These are phyloP conservation scores for Oscheius sp. DNA, from an alignment of 2,888 invertebrate species.

Conservation along the genomic window DNA sequence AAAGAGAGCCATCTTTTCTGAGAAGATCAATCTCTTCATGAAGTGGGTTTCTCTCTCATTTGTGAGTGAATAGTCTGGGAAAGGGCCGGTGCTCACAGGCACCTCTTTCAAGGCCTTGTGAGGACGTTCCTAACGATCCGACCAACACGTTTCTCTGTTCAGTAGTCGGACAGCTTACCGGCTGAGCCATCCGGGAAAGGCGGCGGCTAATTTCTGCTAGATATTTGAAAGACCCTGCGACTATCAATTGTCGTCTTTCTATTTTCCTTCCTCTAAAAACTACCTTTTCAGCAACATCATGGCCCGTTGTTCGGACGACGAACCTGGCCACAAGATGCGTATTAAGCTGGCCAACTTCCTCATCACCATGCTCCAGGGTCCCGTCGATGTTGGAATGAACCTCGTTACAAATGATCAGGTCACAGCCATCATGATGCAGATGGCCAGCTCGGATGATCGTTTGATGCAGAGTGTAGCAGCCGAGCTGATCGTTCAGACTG, in stretches of 20 bases:
- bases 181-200: too few species aligned
- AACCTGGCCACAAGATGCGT: slow-evolving; percentile 51
- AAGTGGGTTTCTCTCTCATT: slow-evolving; percentile 75
- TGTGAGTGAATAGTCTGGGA: background rate
- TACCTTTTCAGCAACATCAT: slow-evolving; percentile 58
- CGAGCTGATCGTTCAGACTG: slow-evolving; percentile 94
- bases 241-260: too few species aligned
- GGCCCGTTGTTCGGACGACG: slow-evolving; percentile 47
- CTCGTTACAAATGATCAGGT: slow-evolving; percentile 82
- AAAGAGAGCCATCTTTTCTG: slow-evolving; percentile 80
- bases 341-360: slow-evolving; percentile 75
- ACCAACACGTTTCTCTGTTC: too few species aligned
- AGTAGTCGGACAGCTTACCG: too few species aligned
- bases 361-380: slow-evolving; percentile 88
- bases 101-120: too few species aligned
- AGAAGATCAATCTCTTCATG: slow-evolving; percentile 86
- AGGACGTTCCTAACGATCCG: too few species aligned
- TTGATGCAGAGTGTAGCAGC: slow-evolving; percentile 90
- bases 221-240: too few species aligned
- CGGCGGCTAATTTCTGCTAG: too few species aligned
- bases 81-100: background rate
- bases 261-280: background rate
- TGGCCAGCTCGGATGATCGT: slow-evolving; percentile 92
- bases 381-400: slow-evolving; percentile 89
- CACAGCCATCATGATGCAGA: slow-evolving; percentile 93